Percentiles rank a stretch among this genome's conserved stretches.
Evolutionary conservation across 2,797 vertebrate species (phyloP).

Genomic region (Platyrinchus mystaceus): DNA sequence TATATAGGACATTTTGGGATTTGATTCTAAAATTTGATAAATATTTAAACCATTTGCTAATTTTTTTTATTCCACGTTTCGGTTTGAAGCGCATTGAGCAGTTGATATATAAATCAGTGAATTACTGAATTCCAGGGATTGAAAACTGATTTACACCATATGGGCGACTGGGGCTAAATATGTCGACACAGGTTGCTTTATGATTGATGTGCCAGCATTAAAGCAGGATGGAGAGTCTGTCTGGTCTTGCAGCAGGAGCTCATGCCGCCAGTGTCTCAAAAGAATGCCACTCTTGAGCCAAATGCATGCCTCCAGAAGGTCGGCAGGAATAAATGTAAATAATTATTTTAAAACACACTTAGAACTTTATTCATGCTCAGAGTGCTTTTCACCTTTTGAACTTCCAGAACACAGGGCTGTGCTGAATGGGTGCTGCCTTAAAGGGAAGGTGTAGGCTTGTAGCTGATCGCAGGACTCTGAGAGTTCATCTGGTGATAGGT

Average conservation of each 20-base stretch:
- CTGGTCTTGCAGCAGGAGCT: conserved; percentile 46
- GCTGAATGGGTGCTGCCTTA: conserved; percentile 49
- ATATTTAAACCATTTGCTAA: background rate
- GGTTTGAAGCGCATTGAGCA: background rate
- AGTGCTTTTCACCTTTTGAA: conserved; percentile 67
- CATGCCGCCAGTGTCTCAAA: conserved; percentile 33
- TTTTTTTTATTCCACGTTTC: background rate
- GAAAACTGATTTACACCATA: conserved; percentile 52
- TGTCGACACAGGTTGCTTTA: conserved; percentile 30
- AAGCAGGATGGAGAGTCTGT: conserved; percentile 41
- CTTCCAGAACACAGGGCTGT: conserved; percentile 15
- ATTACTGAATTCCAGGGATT: conserved; percentile 17
- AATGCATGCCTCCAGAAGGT: conserved; percentile 57
- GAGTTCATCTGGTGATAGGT: conserved; percentile 38
- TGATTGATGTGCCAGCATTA: conserved; percentile 53
- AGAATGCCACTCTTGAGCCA: conserved; percentile 58
- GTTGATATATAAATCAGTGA: background rate
- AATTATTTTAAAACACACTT: conserved; percentile 68
- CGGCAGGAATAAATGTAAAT: conserved; percentile 66
- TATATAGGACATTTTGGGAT: background rate
- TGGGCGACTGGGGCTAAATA: conserved; percentile 24
- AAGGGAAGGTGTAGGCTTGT: conserved; percentile 41
- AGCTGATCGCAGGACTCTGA: background rate
- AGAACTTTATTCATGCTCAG: conserved; percentile 52
- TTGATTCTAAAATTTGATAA: background rate